phyloP scores from a whole-genome alignment of 2,797 vertebrate species.

The Rhabdomys pumilio region DNA sequence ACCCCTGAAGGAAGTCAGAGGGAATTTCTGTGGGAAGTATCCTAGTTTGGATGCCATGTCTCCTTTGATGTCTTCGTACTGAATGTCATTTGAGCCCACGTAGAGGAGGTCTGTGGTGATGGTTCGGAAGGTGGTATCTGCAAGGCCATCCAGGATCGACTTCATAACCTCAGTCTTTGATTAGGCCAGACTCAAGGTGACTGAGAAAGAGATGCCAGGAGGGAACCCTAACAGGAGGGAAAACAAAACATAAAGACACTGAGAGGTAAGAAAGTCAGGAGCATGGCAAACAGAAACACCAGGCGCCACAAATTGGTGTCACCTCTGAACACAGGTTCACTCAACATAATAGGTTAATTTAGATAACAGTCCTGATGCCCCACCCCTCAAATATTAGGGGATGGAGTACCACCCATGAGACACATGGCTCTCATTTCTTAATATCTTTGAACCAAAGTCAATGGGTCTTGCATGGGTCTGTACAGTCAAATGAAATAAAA shows the following conservation, averaged over 20 bases:
- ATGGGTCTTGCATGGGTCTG: neutral
- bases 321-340: slow-evolving; percentile 11
- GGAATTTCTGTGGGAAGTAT: slow-evolving; percentile 95
- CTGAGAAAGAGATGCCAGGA: slow-evolving; percentile 78
- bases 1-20: slow-evolving; percentile 96
- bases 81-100: slow-evolving; percentile 96
- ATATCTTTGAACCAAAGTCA: neutral
- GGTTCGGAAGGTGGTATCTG: slow-evolving; percentile 99
- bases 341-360: slow-evolving; percentile 11
- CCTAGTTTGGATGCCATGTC: slow-evolving; percentile 92
- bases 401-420: slow-evolving; percentile 4
- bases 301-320: slow-evolving; percentile 30
- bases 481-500: neutral
- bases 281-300: slow-evolving; percentile 35
- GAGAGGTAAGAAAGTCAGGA: slow-evolving; percentile 77
- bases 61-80: slow-evolving; percentile 93
- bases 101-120: slow-evolving; percentile 98
- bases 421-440: neutral
- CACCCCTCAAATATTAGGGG: neutral
- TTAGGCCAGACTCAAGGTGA: slow-evolving; percentile 82
- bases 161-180: slow-evolving; percentile 94
- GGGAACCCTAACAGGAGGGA: slow-evolving; percentile 85
- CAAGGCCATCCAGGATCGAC: slow-evolving; percentile 98
- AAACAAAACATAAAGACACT: slow-evolving; percentile 82
- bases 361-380: slow-evolving; percentile 70